Evolutionary conservation across 2,888 invertebrate genomes (phyloP).

Genomic region (Octonoba sinensis): DNA sequence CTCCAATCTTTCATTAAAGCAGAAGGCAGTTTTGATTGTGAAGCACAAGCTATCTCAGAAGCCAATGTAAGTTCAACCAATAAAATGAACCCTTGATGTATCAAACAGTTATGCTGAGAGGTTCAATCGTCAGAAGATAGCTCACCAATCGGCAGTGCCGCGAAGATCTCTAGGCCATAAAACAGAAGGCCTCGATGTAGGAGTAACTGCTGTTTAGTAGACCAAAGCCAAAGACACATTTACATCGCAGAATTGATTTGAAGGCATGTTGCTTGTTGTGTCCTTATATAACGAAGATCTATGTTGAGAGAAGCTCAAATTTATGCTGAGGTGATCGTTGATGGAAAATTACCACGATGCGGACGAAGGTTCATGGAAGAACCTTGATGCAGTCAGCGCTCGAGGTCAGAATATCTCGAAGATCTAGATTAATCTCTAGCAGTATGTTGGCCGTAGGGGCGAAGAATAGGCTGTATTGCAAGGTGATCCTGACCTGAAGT

Average conservation of each 20-base stretch:
- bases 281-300: constrained; percentile 41
- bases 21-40: no score
- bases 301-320: constrained; percentile 18
- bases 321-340: constrained; percentile 40
- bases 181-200: not conserved
- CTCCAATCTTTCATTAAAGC: no score
- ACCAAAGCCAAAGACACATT: no score
- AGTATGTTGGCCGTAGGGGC: constrained; percentile 50
- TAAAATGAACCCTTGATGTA: not conserved
- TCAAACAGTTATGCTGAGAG: constrained; percentile 6
- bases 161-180: constrained; percentile 16
- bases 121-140: constrained; percentile 33
- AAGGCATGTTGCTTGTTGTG: no score
- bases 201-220: no score
- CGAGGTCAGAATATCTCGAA: constrained; percentile 39
- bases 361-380: constrained; percentile 16
- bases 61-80: no score
- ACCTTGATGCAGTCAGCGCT: constrained; percentile 16
- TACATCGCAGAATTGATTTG: no score
- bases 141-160: constrained; percentile 15
- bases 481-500: constrained; percentile 41
- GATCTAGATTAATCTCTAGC: constrained; percentile 39
- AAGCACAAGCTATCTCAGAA: no score
- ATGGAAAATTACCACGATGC: constrained; percentile 26
- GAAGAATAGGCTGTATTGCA: constrained; percentile 43